These are phyloP conservation scores for Ceryle rudis DNA, from an alignment of 2,797 vertebrate genomes.

Conservation along the genomic window DNA sequence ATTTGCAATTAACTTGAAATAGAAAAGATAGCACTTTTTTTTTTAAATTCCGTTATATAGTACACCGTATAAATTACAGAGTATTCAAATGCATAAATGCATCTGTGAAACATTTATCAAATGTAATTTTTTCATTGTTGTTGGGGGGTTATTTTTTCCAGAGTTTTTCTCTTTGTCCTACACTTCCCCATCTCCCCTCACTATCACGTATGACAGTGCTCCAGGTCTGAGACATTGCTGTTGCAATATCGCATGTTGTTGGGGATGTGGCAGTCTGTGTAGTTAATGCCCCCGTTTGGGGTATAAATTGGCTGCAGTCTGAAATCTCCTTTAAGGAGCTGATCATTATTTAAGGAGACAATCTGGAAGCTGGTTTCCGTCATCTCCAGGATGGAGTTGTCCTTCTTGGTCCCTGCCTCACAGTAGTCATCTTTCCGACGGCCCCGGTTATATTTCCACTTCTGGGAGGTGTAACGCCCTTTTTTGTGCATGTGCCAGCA, in stretches of 20 bases:
- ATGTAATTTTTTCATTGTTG: slow-evolving; percentile 80
- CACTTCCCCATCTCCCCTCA: slow-evolving; percentile 1
- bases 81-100: slow-evolving; percentile 91
- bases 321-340: slow-evolving; percentile 98
- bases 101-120: slow-evolving; percentile 87
- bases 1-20: slow-evolving; percentile 92
- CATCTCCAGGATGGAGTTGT: slow-evolving; percentile 98
- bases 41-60: slow-evolving; percentile 95
- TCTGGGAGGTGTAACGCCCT: slow-evolving; percentile 90
- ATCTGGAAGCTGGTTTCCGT: slow-evolving; percentile 99
- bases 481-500: slow-evolving; percentile 99
- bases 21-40: slow-evolving; percentile 98
- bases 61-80: slow-evolving; percentile 99
- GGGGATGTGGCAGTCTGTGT: slow-evolving; percentile 97
- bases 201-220: slow-evolving; percentile 94
- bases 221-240: slow-evolving; percentile 92
- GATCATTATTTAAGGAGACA: slow-evolving; percentile 99
- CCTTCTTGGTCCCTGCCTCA: slow-evolving; percentile 95
- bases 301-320: slow-evolving; percentile 96
- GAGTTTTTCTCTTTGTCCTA: slow-evolving; percentile 49
- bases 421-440: slow-evolving; percentile 98
- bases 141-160: slow-evolving; percentile 70
- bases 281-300: slow-evolving; percentile 96
- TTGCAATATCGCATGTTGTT: slow-evolving; percentile 97
- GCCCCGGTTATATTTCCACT: slow-evolving; percentile 98